Conservation (phyloP, 2,888 invertebrate species). For the Erebia palarica region DNA sequence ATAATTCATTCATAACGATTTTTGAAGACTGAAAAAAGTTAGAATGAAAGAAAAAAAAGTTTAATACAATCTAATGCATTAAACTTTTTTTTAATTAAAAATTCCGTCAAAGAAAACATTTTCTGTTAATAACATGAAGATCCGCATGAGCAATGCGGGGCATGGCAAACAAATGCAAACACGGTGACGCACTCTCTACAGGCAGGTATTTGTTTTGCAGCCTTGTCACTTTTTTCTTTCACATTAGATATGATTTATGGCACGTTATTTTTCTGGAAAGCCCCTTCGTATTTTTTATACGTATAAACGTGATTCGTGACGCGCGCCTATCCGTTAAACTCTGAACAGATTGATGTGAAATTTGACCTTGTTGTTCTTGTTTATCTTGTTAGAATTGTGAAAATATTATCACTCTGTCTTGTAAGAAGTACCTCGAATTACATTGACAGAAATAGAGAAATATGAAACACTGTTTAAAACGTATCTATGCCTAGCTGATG, state of each 20-base stretch:
- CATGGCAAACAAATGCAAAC: constrained; percentile 51
- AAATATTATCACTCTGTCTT: constrained; percentile 4
- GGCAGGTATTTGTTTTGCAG: constrained; percentile 73
- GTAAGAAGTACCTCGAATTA: not conserved
- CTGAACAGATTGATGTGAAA: constrained; percentile 16
- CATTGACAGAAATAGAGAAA: too few species aligned
- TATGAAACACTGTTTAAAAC: too few species aligned
- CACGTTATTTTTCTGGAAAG: constrained; percentile 78
- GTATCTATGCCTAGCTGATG: too few species aligned
- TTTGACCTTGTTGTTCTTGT: constrained; percentile 13
- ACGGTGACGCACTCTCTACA: constrained; percentile 50
- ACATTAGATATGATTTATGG: constrained; percentile 74
- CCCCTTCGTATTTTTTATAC: constrained; percentile 70
- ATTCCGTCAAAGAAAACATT: constrained; percentile 13
- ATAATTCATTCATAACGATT: too few species aligned
- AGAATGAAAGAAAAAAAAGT: not conserved
- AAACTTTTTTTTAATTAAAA: too few species aligned
- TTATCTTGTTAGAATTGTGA: not conserved
- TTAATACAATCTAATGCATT: too few species aligned
- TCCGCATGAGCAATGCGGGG: constrained; percentile 27
- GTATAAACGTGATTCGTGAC: constrained; percentile 70
- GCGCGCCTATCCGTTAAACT: constrained; percentile 48
- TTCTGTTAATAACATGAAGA: constrained; percentile 26
- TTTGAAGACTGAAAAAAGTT: not conserved
- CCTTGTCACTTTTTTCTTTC: constrained; percentile 71